Base-by-base conservation (phyloP, 2,113 vertebrate genomes). In the Caranx ignobilis region DNA sequence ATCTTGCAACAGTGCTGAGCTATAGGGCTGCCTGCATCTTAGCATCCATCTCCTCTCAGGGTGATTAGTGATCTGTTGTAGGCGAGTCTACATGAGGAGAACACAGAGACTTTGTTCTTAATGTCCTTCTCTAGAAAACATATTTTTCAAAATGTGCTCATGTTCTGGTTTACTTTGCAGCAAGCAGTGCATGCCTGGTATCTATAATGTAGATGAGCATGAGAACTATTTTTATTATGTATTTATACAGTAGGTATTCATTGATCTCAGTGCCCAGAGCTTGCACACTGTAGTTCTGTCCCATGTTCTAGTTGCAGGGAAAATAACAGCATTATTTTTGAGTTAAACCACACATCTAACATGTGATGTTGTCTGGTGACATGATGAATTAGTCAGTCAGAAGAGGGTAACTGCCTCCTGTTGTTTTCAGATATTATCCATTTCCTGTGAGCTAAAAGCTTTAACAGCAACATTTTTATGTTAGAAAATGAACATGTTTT, bases 401-500 rank as follows among this genome's bases (percentile, higher is more conserved):
- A 10, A 21, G 13, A 37, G 57, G 34, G 11, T 50, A 43, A 69
- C 57, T 41, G 31, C 66, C 69, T 69, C 11, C 64, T 72, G 63
- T 76, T 73, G 47, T 71, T 55, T 71, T 34, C n/a, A 71, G 31
- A 10, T 45, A 10, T 65, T 52, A 60, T 61, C 41, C 7, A 5
- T 81, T 79, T 79, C 59, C 74, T 68, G 39, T 34, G 35, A 63
- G 68, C 39, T 26, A 10, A 5, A 21, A 48, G 34, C 62, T 72
- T 54, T 11, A 50, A 70, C 57, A n/a, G 73, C 68, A 69, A 41
- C 35, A 26, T 84, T 84, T 74, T 65, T 18, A 63, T 62, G 65
- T 72, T 68, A 21, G 74, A 54, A 72, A 82, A 77, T 78, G 73
- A 83, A 81, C 85, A 79, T 75, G 84, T 75, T 92, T 85, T 92